Evolutionary conservation across 2,797 vertebrate genomes (phyloP).

Genomic region (Xenops minutus): DNA sequence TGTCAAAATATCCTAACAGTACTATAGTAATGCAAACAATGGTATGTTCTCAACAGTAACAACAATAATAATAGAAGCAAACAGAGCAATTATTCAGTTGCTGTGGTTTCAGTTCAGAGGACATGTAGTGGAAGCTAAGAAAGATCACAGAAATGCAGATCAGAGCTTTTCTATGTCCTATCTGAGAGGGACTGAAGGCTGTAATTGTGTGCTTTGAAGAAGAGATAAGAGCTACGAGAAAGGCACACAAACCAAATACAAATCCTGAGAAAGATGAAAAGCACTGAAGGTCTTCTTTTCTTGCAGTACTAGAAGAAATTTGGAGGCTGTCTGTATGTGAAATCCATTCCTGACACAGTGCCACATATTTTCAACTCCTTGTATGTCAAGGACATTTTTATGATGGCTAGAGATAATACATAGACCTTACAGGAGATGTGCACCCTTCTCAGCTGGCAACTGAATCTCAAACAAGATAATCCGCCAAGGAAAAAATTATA

Average conservation of each 20-base stretch:
- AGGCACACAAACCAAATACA: neutral
- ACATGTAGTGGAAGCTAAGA: neutral
- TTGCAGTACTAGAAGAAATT: neutral
- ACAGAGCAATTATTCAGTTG: neutral
- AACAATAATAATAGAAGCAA: neutral
- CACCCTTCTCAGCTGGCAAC: neutral
- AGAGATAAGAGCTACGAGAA: constrained; percentile 12
- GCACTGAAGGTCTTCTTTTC: neutral
- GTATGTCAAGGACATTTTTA: neutral
- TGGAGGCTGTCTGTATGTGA: neutral
- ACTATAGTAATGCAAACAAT: neutral
- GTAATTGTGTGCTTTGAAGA: neutral
- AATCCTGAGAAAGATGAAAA: neutral
- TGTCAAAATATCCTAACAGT: neutral
- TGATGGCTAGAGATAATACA: neutral
- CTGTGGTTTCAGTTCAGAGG: neutral
- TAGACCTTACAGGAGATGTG: neutral
- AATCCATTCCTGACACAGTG: neutral
- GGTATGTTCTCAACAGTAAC: neutral
- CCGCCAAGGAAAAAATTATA: neutral
- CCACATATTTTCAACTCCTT: neutral
- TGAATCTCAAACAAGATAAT: neutral
- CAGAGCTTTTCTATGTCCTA: neutral
- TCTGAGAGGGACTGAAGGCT: neutral
- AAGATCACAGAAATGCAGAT: neutral